Conservation (phyloP, 2,113 vertebrate species). For the Pluvianellus socialis region DNA sequence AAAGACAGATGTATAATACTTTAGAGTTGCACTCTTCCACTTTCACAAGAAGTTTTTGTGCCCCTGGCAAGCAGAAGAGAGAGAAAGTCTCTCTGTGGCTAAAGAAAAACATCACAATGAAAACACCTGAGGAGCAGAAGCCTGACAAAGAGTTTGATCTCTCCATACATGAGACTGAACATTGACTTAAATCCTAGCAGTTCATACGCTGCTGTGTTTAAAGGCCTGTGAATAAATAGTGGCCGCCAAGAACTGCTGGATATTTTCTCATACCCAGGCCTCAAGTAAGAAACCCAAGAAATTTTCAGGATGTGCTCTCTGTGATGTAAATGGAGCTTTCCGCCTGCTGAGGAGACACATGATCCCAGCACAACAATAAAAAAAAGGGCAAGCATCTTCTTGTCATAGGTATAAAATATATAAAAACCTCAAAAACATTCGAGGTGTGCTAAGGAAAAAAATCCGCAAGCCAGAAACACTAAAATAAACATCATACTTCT, state of each 20-base stretch:
- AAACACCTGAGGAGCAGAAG: neutral
- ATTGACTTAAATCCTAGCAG: neutral
- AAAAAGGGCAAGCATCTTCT: neutral
- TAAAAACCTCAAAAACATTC: neutral
- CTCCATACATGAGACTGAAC: neutral
- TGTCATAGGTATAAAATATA: neutral
- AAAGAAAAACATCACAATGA: neutral
- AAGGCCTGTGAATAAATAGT: neutral
- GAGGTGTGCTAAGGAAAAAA: neutral
- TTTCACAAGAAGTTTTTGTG: neutral
- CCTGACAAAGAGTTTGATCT: neutral
- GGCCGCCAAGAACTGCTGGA: neutral
- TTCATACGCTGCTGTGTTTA: neutral
- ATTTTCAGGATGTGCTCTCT: neutral
- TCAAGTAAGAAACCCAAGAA: neutral
- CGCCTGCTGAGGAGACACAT: neutral
- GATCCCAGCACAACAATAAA: neutral
- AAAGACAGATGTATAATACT: neutral
- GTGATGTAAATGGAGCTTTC: neutral
- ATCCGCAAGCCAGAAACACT: neutral
- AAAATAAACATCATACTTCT: neutral
- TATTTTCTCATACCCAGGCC: neutral
- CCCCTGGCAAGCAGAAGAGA: neutral
- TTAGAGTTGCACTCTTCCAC: neutral
- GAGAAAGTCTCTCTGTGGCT: neutral